Evolutionary conservation across 30 jellyfish, hydroid and myxozoan species (phyloP).

Genomic region (Rhopilema esculentum): DNA sequence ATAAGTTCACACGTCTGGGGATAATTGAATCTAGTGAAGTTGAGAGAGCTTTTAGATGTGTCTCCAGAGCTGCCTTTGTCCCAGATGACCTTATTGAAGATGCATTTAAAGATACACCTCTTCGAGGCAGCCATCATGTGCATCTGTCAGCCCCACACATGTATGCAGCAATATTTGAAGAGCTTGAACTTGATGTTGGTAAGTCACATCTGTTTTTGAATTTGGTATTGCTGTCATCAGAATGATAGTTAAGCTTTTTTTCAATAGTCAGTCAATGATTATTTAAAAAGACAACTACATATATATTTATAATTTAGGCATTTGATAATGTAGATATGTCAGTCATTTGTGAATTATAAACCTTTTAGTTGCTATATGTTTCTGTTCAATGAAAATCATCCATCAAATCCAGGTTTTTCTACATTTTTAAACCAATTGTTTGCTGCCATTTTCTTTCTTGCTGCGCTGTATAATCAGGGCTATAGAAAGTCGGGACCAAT

Average conservation of each 20-base stretch:
- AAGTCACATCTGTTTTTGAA: slow-evolving; percentile 1
- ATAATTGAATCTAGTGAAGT: slow-evolving; percentile 88
- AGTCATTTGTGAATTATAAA: too few species aligned
- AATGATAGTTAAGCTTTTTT: too few species aligned
- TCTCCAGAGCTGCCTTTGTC: slow-evolving; percentile 98
- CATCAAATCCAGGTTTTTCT: not conserved
- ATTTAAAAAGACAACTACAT: too few species aligned
- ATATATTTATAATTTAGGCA: too few species aligned
- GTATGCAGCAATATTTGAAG: slow-evolving; percentile 96
- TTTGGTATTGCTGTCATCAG: not conserved
- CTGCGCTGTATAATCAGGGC: too few species aligned
- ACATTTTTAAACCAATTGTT: not conserved
- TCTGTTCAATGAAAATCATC: too few species aligned
- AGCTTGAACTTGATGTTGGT: slow-evolving; percentile 96
- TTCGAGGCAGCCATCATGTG: slow-evolving; percentile 89
- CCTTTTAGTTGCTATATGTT: not conserved
- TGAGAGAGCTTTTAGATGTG: slow-evolving; percentile 96
- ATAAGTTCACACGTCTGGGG: slow-evolving; percentile 83
- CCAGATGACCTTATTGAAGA: slow-evolving; percentile 81
- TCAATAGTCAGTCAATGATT: too few species aligned
- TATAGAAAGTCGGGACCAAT: too few species aligned
- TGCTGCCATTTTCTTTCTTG: not conserved
- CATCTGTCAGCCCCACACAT: slow-evolving; percentile 99
- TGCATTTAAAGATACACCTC: slow-evolving; percentile 92
- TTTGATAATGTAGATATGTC: too few species aligned